phyloP scores from a whole-genome alignment of 2,888 invertebrate genomes.

The Amiota minor region DNA sequence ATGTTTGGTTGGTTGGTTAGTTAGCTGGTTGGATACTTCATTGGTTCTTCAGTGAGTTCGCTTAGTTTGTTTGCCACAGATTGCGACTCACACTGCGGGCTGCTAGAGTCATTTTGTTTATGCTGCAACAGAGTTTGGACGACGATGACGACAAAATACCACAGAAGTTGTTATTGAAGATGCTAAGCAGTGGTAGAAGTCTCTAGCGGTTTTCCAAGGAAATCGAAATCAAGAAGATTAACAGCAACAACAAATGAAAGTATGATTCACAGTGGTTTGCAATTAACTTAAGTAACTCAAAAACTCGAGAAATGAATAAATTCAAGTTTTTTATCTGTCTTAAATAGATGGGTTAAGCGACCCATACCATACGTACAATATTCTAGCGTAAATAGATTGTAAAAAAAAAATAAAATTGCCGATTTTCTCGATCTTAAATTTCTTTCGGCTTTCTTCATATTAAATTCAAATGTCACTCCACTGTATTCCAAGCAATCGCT shows the following conservation, averaged over 20 bases:
- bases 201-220: conserved; percentile 67
- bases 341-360: too few species aligned
- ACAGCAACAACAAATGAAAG: too few species aligned
- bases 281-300: too few species aligned
- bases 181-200: conserved; percentile 42
- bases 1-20: neutral
- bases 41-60: conserved; percentile 2
- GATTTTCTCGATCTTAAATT: too few species aligned
- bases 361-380: too few species aligned
- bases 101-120: neutral
- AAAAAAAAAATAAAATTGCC: too few species aligned
- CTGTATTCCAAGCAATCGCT: neutral
- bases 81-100: neutral
- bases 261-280: too few species aligned
- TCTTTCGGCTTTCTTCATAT: too few species aligned
- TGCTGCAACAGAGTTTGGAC: neutral
- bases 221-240: conserved; percentile 50
- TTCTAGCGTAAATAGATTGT: too few species aligned
- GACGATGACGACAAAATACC: conserved; percentile 14
- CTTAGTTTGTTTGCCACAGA: neutral
- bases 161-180: conserved; percentile 9
- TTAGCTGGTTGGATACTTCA: neutral
- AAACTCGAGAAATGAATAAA: too few species aligned
- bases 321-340: too few species aligned
- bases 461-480: neutral